A percentile compares a stretch with the other conserved stretches of the same genome.
phyloP scores from a whole-genome alignment of 92 coral and sea anemone species.

The Galaxea fascicularis region DNA sequence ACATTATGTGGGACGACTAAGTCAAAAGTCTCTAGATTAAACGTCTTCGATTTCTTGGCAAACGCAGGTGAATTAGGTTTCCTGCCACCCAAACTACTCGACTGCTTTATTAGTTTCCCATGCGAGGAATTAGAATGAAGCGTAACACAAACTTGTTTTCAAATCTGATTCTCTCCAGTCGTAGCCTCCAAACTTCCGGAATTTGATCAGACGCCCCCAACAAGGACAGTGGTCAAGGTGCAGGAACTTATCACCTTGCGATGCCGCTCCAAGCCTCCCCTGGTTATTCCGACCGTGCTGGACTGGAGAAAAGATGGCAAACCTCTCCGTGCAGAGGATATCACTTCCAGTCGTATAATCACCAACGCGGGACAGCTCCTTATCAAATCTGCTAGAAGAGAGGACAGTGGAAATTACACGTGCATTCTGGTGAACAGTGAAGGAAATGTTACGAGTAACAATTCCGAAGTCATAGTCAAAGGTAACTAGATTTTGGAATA shows the following conservation, averaged over 20 bases:
- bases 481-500: constrained; percentile 6
- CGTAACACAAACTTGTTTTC: not conserved
- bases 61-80: too few relatives aligned
- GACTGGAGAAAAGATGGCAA: constrained; percentile 91
- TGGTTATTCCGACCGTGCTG: constrained; percentile 35
- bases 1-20: too few relatives aligned
- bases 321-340: constrained; percentile 48
- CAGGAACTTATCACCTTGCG: constrained; percentile 46
- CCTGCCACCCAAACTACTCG: too few relatives aligned
- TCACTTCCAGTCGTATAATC: constrained; percentile 33
- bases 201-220: constrained; percentile 47
- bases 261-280: constrained; percentile 52
- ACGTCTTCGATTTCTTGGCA: too few relatives aligned
- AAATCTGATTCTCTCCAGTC: constrained; percentile 15
- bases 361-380: constrained; percentile 57
- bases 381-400: constrained; percentile 45
- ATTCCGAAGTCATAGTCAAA: constrained; percentile 57
- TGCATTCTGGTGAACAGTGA: constrained; percentile 73
- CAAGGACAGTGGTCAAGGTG: constrained; percentile 46
- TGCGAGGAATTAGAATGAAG: not conserved
- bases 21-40: too few relatives aligned
- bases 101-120: too few relatives aligned
- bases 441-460: constrained; percentile 63
- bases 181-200: constrained; percentile 61
- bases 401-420: constrained; percentile 84